These are phyloP conservation scores for Hoplostethus mediterraneus DNA, from an alignment of 2,797 vertebrate species.

Conservation along the genomic window DNA sequence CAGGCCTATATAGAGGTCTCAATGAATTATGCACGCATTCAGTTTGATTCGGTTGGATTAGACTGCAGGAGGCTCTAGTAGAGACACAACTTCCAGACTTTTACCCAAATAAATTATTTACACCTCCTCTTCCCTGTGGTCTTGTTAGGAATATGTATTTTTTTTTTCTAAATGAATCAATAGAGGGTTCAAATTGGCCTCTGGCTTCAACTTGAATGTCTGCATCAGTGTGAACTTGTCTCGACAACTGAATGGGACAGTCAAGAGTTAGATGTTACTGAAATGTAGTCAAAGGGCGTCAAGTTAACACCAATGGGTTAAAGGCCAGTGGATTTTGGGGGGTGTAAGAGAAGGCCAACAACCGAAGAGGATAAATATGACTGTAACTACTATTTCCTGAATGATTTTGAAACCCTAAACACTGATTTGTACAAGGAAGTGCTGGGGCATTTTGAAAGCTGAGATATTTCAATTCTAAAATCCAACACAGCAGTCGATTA, in stretches of 20 bases:
- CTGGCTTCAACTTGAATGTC: conserved; percentile 13
- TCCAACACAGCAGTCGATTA: no score
- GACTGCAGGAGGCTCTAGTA: neutral
- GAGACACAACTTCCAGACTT: conserved; percentile 30
- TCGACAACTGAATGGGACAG: neutral
- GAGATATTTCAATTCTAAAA: no score
- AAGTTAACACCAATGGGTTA: no score
- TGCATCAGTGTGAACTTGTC: conserved; percentile 25
- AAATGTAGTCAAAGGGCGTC: neutral
- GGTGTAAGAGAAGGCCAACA: no score
- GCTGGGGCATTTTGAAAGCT: no score
- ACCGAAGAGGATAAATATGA: no score
- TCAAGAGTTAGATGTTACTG: neutral
- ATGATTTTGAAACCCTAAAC: no score
- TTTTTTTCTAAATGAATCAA: conserved; percentile 38
- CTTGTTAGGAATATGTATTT: neutral
- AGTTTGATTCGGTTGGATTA: conserved; percentile 30
- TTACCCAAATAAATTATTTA: conserved; percentile 44
- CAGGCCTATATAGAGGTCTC: neutral
- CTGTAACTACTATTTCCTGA: no score
- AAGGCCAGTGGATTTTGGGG: no score
- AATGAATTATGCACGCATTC: conserved; percentile 42
- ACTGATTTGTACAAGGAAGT: no score
- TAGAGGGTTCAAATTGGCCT: neutral
- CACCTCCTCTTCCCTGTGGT: neutral